Conservation (phyloP, 2,113 vertebrate species). For the Picathartes gymnocephalus region DNA sequence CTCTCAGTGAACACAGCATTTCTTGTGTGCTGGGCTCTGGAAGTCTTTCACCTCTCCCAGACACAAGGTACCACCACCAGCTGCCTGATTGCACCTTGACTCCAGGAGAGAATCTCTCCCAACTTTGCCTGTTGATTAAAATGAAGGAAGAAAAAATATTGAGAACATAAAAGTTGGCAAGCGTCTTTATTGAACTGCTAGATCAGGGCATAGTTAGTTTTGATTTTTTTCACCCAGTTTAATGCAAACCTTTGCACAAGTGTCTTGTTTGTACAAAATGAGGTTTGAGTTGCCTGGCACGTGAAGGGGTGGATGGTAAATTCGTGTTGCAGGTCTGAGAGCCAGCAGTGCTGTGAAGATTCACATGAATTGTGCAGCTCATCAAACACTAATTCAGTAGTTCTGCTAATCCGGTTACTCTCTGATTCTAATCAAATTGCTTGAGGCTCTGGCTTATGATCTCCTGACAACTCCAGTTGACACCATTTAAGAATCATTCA, state of each 20-base stretch:
- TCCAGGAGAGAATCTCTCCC: background rate
- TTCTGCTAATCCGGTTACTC: conserved; percentile 30
- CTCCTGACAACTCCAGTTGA: conserved; percentile 40
- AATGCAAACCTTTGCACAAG: background rate
- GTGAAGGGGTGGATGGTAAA: background rate
- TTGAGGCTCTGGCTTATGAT: conserved; percentile 48
- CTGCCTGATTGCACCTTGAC: background rate
- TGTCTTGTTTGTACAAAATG: background rate
- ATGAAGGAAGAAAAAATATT: background rate
- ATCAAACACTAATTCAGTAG: conserved; percentile 43
- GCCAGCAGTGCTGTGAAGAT: background rate
- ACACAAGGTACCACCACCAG: background rate
- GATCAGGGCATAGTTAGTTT: background rate
- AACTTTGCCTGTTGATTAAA: background rate
- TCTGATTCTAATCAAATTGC: conserved; percentile 47
- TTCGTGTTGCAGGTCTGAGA: background rate
- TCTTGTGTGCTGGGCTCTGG: background rate
- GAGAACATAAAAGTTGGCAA: fast-evolving
- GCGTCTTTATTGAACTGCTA: background rate
- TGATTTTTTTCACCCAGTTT: background rate
- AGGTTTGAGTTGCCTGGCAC: background rate
- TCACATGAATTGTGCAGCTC: conserved; percentile 1
- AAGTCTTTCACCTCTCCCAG: background rate
- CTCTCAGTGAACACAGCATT: background rate
- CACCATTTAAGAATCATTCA: conserved; percentile 28